Base-by-base conservation (phyloP, 1,140 invertebrate genomes). In the Zaprionus vittiger region DNA sequence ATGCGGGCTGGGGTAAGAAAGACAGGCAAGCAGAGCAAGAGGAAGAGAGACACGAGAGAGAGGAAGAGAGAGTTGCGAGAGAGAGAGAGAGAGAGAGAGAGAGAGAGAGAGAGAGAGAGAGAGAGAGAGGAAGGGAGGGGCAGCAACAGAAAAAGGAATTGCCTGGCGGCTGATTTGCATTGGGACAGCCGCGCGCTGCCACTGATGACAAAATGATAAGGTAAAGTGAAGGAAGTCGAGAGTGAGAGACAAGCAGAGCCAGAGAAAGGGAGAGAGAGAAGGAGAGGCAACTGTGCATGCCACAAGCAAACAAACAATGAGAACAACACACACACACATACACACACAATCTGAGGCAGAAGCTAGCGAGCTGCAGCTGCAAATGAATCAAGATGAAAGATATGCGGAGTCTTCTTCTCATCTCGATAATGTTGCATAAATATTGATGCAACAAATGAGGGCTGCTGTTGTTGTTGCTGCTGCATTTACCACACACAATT, bases 121-220 rank as follows among this genome's bases (percentile, higher is more conserved):
- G 17, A 59, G 28, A 15, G 41, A 56, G 56, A 60, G 28, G 24
- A 28, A 14, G 15, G 2, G 9, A 38, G 24, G 5, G 20, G 0
- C 4, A 6, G 17, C 17, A 20, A 17, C 38, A 49, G 20, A 52
- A 52, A 52, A 52, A 54, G 37, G 57, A 65, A 70, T 60, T 71
- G 73, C 55, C 70, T 52, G 38, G 74, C 69, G 69, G 74, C 74
- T 49, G 44, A 62, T 66, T 76, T 72, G 73, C 73, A 72, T 76
- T 71, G 60, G 54, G 26, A 56, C 59, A 72, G 37, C 64, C 38
- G 41, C 41, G 38, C 38, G 69, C 59, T 38, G 74, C 41, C 63
- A 63, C 52, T 67, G 74, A 77, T 77, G 74, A 77, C 74, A 73
- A 77, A 67, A 57, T 73, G 70, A 77, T 77, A 77, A 77, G 74